Evolutionary conservation across 2,113 vertebrate species (phyloP).

Genomic region (Plestiodon gilberti): DNA sequence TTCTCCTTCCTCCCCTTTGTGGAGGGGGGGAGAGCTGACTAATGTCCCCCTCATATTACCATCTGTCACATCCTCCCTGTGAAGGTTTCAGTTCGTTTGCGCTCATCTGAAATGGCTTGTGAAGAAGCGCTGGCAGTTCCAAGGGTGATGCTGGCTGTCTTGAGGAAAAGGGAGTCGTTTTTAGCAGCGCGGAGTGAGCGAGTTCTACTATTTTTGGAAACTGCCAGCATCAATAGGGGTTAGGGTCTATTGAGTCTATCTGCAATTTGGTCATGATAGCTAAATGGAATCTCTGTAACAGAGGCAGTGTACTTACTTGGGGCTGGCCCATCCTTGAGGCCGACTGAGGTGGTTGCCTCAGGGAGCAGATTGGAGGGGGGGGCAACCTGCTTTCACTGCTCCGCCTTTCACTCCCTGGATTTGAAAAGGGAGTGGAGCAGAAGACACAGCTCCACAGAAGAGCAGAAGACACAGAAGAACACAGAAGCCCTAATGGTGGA

Average conservation of each 20-base stretch:
- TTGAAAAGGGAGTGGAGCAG: too few species aligned
- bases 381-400: too few species aligned
- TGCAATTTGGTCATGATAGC: too few species aligned
- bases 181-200: not conserved
- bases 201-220: not conserved
- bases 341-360: too few species aligned
- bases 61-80: not conserved
- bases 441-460: too few species aligned
- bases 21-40: not conserved
- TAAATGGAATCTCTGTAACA: too few species aligned
- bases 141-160: not conserved
- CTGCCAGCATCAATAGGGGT: not conserved
- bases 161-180: accelerated
- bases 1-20: not conserved
- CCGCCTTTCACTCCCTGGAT: too few species aligned
- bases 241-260: not conserved
- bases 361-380: too few species aligned
- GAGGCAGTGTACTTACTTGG: too few species aligned
- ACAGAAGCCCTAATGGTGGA: too few species aligned
- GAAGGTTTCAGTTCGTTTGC: not conserved
- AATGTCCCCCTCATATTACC: not conserved
- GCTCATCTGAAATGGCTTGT: not conserved
- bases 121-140: not conserved
- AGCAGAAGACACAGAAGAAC: too few species aligned
- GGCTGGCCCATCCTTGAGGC: too few species aligned